These are phyloP conservation scores for Galeopterus variegatus DNA, from an alignment of 2,113 vertebrate genomes.

Conservation along the genomic window DNA sequence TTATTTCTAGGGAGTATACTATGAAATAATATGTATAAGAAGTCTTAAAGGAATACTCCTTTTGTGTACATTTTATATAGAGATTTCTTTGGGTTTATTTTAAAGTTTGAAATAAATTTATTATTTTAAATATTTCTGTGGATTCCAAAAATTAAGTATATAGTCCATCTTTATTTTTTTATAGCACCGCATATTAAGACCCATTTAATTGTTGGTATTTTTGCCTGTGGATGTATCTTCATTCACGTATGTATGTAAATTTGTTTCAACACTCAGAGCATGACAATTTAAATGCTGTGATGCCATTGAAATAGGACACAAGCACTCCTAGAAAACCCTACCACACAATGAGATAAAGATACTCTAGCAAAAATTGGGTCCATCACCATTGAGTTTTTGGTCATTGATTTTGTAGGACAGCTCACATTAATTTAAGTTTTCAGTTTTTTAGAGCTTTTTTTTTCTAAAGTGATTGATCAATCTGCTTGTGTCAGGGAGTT, in stretches of 20 bases:
- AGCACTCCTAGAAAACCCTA: neutral
- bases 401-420: neutral
- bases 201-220: neutral
- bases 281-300: neutral
- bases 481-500: neutral
- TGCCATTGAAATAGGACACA: neutral
- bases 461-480: neutral
- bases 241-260: neutral
- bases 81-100: slow-evolving; percentile 67
- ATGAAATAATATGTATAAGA: slow-evolving; percentile 53
- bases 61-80: neutral
- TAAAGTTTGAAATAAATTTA: slow-evolving; percentile 2
- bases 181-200: neutral
- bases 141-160: slow-evolving; percentile 60
- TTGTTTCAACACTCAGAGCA: slow-evolving; percentile 26
- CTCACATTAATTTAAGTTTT: slow-evolving; percentile 46
- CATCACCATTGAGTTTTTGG: neutral
- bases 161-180: slow-evolving; percentile 44
- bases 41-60: slow-evolving; percentile 25
- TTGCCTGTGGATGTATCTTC: slow-evolving; percentile 43
- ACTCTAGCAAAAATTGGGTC: neutral
- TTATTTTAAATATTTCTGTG: slow-evolving; percentile 77
- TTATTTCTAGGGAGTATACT: slow-evolving; percentile 64
- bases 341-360: neutral
- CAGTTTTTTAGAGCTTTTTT: slow-evolving; percentile 21